A percentile compares a stretch with the other conserved stretches of the same genome.
phyloP scores from a whole-genome alignment of 2,888 invertebrate genomes.

The Thera obeliscata region DNA sequence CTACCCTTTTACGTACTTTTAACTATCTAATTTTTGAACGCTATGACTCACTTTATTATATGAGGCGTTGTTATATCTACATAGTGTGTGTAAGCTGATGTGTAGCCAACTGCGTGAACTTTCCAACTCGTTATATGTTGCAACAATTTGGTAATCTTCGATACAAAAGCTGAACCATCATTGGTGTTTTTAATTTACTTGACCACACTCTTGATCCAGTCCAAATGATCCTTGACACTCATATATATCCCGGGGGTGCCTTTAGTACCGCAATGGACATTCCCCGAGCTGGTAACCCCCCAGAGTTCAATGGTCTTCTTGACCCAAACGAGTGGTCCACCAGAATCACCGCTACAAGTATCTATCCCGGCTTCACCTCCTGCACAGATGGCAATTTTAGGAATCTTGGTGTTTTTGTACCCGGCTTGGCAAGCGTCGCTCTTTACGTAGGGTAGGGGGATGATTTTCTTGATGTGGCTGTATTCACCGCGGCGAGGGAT shows the following conservation, averaged over 20 bases:
- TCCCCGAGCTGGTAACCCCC: slow-evolving; percentile 62
- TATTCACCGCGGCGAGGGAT: slow-evolving; percentile 45
- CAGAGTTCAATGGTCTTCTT: slow-evolving; percentile 51
- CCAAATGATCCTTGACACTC: slow-evolving; percentile 54
- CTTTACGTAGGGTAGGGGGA: slow-evolving; percentile 55
- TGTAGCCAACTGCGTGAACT: no score
- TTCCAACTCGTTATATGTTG: background rate
- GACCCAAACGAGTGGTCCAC: slow-evolving; percentile 59
- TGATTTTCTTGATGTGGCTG: slow-evolving; percentile 57
- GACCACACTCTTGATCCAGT: slow-evolving; percentile 54
- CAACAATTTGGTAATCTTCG: background rate
- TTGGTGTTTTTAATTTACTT: background rate
- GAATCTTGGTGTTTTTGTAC: slow-evolving; percentile 46
- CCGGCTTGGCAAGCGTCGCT: slow-evolving; percentile 45
- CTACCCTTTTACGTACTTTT: no score
- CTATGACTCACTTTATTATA: no score
- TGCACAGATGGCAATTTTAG: slow-evolving; percentile 58
- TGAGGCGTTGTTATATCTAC: no score
- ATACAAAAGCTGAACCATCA: background rate
- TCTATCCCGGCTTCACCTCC: slow-evolving; percentile 60
- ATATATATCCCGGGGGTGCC: slow-evolving; percentile 63
- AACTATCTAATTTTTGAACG: no score
- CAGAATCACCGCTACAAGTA: slow-evolving; percentile 66
- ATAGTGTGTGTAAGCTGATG: no score
- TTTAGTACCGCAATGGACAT: slow-evolving; percentile 53